These are phyloP conservation scores for Oppia nitens DNA, from an alignment of 1,140 invertebrate genomes.

Conservation along the genomic window DNA sequence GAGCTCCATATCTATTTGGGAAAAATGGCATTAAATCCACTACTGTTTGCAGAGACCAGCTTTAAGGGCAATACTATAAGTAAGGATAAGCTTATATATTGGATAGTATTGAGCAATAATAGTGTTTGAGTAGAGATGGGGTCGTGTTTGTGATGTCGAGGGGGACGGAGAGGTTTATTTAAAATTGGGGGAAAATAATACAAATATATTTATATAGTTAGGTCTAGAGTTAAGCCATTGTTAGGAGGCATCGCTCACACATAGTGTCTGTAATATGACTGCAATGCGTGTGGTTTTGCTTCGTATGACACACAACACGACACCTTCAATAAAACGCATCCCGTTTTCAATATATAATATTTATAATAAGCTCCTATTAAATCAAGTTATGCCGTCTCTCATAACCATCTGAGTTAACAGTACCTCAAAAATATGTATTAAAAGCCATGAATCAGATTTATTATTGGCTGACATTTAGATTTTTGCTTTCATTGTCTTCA, in stretches of 20 bases:
- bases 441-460: not conserved
- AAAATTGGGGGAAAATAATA: not conserved
- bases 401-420: not conserved
- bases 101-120: not conserved
- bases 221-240: not conserved
- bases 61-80: no score
- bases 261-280: not conserved
- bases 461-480: not conserved
- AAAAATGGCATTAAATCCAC: not conserved
- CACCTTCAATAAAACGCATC: not conserved
- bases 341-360: no score
- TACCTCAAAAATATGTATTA: not conserved
- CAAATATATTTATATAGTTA: not conserved
- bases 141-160: not conserved
- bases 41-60: not conserved
- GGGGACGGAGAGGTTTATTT: not conserved
- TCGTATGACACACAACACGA: not conserved
- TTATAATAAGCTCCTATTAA: not conserved
- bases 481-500: no score
- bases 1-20: not conserved
- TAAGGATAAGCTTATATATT: no score
- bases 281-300: not conserved
- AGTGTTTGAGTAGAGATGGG: not conserved
- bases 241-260: not conserved
- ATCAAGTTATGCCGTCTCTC: not conserved